Percentiles rank a stretch among this genome's conserved stretches.
phyloP scores from a whole-genome alignment of 1,140 invertebrate genomes.

The Microplitis demolitor region DNA sequence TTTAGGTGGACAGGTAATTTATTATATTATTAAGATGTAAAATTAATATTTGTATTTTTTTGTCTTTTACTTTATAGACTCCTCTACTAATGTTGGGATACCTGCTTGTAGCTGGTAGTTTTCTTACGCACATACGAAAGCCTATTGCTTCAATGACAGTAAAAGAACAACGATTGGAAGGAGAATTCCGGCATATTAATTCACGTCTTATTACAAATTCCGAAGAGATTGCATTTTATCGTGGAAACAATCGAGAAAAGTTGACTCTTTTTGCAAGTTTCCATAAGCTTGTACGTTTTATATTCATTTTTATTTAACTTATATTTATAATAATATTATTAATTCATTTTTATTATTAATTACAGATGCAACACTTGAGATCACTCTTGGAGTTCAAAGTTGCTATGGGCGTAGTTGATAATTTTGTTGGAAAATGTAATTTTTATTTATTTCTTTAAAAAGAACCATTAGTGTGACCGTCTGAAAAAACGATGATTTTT shows the following conservation, averaged over 20 bases:
- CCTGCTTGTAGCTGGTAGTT: conserved; percentile 79
- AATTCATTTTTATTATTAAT: background rate
- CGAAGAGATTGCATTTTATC: conserved; percentile 97
- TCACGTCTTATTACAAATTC: conserved; percentile 95
- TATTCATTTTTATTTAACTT: background rate
- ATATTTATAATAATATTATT: background rate
- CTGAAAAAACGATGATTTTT: no score
- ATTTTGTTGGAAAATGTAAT: conserved; percentile 93
- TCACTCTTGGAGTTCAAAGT: conserved; percentile 92
- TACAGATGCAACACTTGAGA: conserved; percentile 76
- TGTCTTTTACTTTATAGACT: conserved; percentile 64
- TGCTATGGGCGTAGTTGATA: conserved; percentile 92
- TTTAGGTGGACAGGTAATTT: conserved; percentile 75
- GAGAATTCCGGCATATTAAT: conserved; percentile 97
- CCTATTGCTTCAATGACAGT: conserved; percentile 90
- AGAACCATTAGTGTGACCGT: no score
- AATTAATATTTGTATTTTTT: background rate
- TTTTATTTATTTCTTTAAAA: background rate
- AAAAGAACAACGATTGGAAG: conserved; percentile 94
- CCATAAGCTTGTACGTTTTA: conserved; percentile 77
- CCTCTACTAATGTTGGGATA: conserved; percentile 86
- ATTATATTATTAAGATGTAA: conserved; percentile 28
- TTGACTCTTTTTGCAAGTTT: conserved; percentile 87
- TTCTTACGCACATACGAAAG: conserved; percentile 79
- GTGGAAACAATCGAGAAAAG: conserved; percentile 90